Conservation (phyloP, 2,797 vertebrate genomes). For the Clarias laeviceps region DNA sequence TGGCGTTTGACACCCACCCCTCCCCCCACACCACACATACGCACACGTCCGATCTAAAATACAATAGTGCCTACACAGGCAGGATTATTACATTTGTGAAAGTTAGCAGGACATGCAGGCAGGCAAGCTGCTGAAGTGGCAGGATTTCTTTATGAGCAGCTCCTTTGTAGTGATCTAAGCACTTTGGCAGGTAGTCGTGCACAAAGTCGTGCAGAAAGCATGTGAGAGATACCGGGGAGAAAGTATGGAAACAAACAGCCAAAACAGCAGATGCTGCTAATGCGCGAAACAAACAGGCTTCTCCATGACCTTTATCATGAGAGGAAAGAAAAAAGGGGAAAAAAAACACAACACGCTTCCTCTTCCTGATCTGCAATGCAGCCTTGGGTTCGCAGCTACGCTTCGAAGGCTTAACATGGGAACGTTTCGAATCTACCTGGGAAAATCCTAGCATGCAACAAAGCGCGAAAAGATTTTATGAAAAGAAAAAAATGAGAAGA, state of each 20-base stretch:
- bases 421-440: conserved; percentile 57
- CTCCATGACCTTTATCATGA: conserved; percentile 65
- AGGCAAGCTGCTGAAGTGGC: conserved; percentile 63
- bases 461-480: not conserved
- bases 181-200: conserved; percentile 40
- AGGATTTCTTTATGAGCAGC: conserved; percentile 61
- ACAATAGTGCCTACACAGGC: conserved; percentile 49
- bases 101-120: conserved; percentile 27
- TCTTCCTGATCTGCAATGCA: conserved; percentile 55
- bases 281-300: conserved; percentile 52
- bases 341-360: conserved; percentile 15
- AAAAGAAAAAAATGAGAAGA: not conserved
- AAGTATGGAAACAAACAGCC: not conserved
- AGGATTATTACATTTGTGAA: conserved; percentile 46
- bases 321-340: conserved; percentile 19
- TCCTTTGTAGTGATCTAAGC: conserved; percentile 34
- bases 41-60: conserved; percentile 67
- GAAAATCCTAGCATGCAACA: conserved; percentile 61
- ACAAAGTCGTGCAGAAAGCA: conserved; percentile 36
- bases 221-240: conserved; percentile 45
- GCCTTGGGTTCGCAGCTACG: conserved; percentile 55
- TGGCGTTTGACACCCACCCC: conserved; percentile 64
- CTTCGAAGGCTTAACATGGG: conserved; percentile 58
- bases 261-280: conserved; percentile 25
- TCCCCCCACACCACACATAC: conserved; percentile 39